These are phyloP conservation scores for Axinella damicornis DNA, from an alignment of 37 sponge, comb jelly and placozoan genomes.

Conservation along the genomic window DNA sequence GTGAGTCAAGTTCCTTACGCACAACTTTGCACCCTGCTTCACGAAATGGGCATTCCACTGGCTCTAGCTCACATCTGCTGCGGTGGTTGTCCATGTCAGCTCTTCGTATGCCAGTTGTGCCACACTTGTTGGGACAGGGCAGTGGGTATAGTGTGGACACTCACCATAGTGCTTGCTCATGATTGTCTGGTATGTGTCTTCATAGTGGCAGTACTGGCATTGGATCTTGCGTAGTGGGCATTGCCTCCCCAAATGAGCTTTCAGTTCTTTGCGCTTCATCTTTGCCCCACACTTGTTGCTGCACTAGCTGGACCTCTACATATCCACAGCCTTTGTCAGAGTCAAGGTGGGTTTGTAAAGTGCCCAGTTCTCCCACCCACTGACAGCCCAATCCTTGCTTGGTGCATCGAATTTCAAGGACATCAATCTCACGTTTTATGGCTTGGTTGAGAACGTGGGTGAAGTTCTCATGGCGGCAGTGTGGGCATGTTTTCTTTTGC, in stretches of 20 bases:
- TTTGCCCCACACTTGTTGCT: neutral
- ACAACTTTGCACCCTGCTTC: slow-evolving; percentile 10
- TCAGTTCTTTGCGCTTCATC: neutral
- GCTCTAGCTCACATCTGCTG: neutral
- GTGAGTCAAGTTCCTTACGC: neutral
- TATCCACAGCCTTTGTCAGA: slow-evolving; percentile 2
- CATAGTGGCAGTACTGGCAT: slow-evolving; percentile 13
- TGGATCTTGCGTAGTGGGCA: neutral
- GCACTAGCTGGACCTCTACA: neutral
- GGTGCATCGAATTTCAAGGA: neutral
- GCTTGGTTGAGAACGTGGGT: neutral
- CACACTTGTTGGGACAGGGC: slow-evolving; percentile 49
- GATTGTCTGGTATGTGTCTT: neutral
- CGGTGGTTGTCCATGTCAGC: slow-evolving; percentile 2
- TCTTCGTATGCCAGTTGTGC: neutral
- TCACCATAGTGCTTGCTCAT: slow-evolving; percentile 2
- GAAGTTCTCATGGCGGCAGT: slow-evolving; percentile 2
- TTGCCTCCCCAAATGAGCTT: neutral
- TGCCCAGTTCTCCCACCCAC: slow-evolving; percentile 2
- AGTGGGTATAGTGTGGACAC: slow-evolving; percentile 19
- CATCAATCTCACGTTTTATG: neutral
- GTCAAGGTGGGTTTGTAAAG: neutral
- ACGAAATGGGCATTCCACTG: slow-evolving; percentile 10
- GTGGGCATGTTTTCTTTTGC: slow-evolving; percentile 1
- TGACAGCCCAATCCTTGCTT: neutral